Evolutionary conservation across 2,888 invertebrate genomes (phyloP), one percentile per base, ranked within the genome.

Genomic region (Gasteruption jaculator): DNA sequence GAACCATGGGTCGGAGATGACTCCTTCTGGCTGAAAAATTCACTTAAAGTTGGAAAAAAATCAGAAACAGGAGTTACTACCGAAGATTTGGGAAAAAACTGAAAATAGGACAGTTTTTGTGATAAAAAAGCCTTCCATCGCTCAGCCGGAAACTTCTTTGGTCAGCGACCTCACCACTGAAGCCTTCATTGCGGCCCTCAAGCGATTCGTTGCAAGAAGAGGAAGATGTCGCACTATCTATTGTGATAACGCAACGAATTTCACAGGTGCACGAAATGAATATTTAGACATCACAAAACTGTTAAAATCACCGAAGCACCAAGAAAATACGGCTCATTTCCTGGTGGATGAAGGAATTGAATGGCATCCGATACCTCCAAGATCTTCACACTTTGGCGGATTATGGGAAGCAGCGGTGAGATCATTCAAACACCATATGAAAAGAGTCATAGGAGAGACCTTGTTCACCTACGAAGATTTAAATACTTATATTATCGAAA

Each of bases 221-320:
- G 58, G 57, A 1, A 38, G 29, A 20, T 43, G 45, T 3, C 21
- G 15, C 2, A 38, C 45, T 6, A 50, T 60, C 0, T 52, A 52
- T 29, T 49, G 51, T 11, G 59, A 60, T 35, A 53, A 56, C 30
- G 58, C 53, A 2, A 48, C 49, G 0, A 57, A 51, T n/a, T 59
- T 58, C 25, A 35, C 49, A 0, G 55, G 55, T 6, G 54, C 54
- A 1, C 27, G 41, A 8, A 32, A 35, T 11, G 32, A 48, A 27
- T 10, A n/a, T n/a, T 6, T 43, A 46, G 12, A n/a, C n/a, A n/a
- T n/a, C n/a, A n/a, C n/a, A n/a, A n/a, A n/a, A n/a, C n/a, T n/a
- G n/a, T n/a, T n/a, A n/a, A n/a, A n/a, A n/a, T n/a, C n/a, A n/a
- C n/a, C n/a, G n/a, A n/a, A n/a, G n/a, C n/a, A n/a, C n/a, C n/a